Percentiles rank a stretch among this genome's conserved stretches.
phyloP scores from a whole-genome alignment of 2,888 invertebrate genomes.

The Xylota sylvarum region DNA sequence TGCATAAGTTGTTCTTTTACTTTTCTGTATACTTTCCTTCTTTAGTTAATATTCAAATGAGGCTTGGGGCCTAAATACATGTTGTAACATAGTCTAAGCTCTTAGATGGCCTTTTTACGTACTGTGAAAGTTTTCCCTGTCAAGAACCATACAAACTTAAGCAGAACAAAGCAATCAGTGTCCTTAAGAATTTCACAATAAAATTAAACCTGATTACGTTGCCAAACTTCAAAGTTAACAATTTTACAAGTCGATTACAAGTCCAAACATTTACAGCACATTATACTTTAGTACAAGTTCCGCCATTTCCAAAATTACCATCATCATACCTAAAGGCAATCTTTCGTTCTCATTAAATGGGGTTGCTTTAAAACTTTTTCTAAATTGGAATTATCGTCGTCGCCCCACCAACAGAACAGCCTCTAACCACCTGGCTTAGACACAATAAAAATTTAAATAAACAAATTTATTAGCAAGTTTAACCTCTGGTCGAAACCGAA shows the following conservation, averaged over 20 bases:
- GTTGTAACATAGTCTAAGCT: no score
- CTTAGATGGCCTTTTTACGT: no score
- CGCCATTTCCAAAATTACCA: neutral
- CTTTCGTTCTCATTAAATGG: conserved; percentile 6
- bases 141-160: no score
- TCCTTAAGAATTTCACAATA: no score
- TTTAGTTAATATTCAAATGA: no score
- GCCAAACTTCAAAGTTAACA: neutral
- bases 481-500: neutral
- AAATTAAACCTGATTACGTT: neutral
- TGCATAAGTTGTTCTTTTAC: no score
- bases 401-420: neutral
- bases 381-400: conserved; percentile 23
- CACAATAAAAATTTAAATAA: conserved; percentile 14
- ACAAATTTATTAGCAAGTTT: conserved; percentile 24
- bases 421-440: neutral
- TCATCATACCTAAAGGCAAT: neutral
- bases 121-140: no score
- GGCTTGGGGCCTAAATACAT: no score
- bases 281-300: neutral
- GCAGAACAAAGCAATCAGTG: no score
- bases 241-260: neutral
- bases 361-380: neutral
- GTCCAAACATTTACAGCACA: neutral
- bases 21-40: no score